Evolutionary conservation across 2,888 invertebrate species (phyloP), one percentile per base, ranked within the genome.

Genomic region (Danaus chrysippus): DNA sequence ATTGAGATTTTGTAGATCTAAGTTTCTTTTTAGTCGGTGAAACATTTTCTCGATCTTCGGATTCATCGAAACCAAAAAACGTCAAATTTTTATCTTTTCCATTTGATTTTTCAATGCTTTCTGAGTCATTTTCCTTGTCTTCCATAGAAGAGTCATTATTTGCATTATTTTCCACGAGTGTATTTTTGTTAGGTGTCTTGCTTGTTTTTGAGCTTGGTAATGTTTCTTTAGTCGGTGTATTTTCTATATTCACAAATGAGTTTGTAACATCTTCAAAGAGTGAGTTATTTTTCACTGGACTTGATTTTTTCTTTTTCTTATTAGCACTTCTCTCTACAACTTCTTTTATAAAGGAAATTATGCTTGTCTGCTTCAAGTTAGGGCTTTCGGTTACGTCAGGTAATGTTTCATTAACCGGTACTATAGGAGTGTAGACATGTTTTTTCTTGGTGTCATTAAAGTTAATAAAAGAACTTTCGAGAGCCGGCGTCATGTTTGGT

Each of bases 21-120:
- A 72, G 69, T 70, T 67, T 79, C 44, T 69, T 65, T 72, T 86
- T 87, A 10, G 74, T 63, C 8, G 89, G 89, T 12, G 84, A 84
- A 12, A 86, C 64, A 79, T 91, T 91, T 63, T 91, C 90, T 67
- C 78, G 81, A 66, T 87, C 83, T 55, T 83, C 84, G 68, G 75
- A 86, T 11, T 91, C 88, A 77, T 91, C 88, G 79, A 91, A 91
- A 1, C 91, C 91, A 73, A 91, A 91, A 66, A 78, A 89, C 65
- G 86, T 86, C 1, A 73, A 65, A 66, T 83, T 75, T 58, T 79
- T 81, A 44, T 81, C 70, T 49, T 78, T 70, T 17, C 75, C 68
- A 52, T 59, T 34, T 2, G 54, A 10, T 42, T 72, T 72, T 56
- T 75, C 67, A 59, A 71, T 72, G 59, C 66, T 69, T 43, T 63